Evolutionary conservation across 1,140 invertebrate species (phyloP).

Genomic region (Atta cephalotes): DNA sequence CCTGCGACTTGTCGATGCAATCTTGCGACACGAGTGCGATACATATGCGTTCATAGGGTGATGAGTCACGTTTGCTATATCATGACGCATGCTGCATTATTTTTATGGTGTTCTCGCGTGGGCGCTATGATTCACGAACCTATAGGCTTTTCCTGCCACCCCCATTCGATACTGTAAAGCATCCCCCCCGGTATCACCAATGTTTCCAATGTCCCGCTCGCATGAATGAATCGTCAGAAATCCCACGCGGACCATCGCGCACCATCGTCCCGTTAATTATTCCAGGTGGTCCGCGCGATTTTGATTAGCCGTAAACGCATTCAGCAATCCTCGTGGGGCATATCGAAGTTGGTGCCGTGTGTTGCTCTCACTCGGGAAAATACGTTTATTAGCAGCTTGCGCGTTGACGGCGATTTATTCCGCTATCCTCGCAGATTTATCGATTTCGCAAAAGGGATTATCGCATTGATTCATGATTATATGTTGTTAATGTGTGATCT

Average conservation of each 20-base stretch:
- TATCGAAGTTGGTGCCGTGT: neutral
- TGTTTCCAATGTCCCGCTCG: constrained; percentile 3
- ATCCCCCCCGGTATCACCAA: neutral
- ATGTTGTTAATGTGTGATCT: constrained; percentile 3
- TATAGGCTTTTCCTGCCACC: constrained; percentile 62
- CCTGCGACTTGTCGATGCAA: constrained; percentile 64
- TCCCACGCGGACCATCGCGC: constrained; percentile 61
- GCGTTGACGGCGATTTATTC: constrained; percentile 33
- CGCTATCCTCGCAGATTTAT: constrained; percentile 33
- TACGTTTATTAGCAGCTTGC: constrained; percentile 1
- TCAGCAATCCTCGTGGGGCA: constrained; percentile 56
- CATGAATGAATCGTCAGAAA: constrained; percentile 62
- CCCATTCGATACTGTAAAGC: constrained; percentile 39
- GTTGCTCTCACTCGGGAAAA: constrained; percentile 9
- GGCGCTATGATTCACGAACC: constrained; percentile 75
- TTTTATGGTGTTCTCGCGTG: constrained; percentile 80
- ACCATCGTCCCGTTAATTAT: constrained; percentile 58
- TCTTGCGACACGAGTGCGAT: constrained; percentile 62
- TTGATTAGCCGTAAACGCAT: constrained; percentile 69
- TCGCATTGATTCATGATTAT: neutral
- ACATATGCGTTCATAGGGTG: constrained; percentile 24
- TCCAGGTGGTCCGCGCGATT: constrained; percentile 32
- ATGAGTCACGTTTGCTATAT: constrained; percentile 72
- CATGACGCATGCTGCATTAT: constrained; percentile 76
- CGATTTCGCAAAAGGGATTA: neutral